These are phyloP conservation scores for Pelobates fuscus DNA, from an alignment of 2,113 vertebrate species.

Conservation along the genomic window DNA sequence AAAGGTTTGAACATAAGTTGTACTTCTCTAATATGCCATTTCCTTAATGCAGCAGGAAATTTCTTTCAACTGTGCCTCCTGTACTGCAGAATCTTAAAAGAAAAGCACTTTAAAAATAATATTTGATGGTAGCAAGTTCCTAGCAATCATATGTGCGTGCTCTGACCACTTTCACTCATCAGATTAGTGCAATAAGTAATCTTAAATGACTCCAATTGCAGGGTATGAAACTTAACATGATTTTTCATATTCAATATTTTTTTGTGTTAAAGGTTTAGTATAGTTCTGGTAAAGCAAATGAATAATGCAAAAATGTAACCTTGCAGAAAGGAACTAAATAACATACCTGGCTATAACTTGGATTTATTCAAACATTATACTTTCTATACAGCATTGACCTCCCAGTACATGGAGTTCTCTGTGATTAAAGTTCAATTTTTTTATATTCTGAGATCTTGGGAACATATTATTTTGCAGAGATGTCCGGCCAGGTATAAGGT, in stretches of 20 bases:
- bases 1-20: too few species aligned
- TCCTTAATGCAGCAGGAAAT: too few species aligned
- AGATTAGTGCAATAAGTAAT: background rate
- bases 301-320: background rate
- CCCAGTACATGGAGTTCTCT: background rate
- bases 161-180: background rate
- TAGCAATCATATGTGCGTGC: too few species aligned
- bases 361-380: conserved; percentile 13
- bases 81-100: too few species aligned
- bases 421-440: background rate
- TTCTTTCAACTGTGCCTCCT: too few species aligned
- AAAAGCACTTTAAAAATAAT: too few species aligned
- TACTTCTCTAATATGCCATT: too few species aligned
- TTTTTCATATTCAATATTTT: conserved; percentile 1
- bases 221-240: background rate
- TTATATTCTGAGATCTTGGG: background rate
- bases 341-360: background rate
- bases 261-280: background rate
- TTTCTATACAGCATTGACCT: conserved; percentile 1
- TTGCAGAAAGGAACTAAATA: background rate
- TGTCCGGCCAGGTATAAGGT: conserved; percentile 6
- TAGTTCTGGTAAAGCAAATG: background rate
- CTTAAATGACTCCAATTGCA: background rate
- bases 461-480: background rate
- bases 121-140: too few species aligned